Evolutionary conservation across 2,888 invertebrate species (phyloP).

Genomic region (Noctua comes): DNA sequence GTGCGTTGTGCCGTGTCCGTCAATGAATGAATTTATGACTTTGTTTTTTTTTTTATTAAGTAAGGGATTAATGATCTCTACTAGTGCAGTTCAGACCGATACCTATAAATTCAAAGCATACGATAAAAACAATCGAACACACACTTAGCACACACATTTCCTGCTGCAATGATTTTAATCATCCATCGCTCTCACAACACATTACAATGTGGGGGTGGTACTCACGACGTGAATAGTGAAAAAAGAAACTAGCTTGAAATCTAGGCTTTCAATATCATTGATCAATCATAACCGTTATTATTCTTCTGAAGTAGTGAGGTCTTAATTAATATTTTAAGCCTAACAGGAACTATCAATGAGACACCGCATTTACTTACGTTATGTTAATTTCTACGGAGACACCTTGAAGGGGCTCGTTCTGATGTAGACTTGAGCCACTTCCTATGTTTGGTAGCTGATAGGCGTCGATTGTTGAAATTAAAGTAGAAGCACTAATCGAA

Average conservation of each 20-base stretch:
- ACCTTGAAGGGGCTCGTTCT: no score
- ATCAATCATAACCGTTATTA: background rate
- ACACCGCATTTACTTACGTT: background rate
- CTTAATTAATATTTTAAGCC: background rate
- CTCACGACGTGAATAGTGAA: background rate
- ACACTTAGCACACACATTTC: slow-evolving; percentile 5
- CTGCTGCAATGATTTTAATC: slow-evolving; percentile 29
- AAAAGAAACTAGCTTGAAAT: background rate
- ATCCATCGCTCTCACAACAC: background rate
- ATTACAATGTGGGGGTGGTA: background rate
- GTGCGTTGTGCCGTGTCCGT: background rate
- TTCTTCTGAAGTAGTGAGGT: background rate
- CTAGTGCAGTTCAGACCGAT: background rate
- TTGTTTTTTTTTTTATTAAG: background rate
- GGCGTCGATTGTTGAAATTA: no score
- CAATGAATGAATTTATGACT: background rate
- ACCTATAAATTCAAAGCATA: slow-evolving; percentile 1
- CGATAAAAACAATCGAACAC: background rate
- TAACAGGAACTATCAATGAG: background rate
- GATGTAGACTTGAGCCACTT: no score
- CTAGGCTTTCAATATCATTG: slow-evolving; percentile 2
- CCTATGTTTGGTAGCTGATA: no score
- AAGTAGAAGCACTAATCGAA: no score
- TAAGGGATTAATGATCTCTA: background rate
- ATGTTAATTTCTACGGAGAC: background rate